phyloP scores from a whole-genome alignment of 2,113 vertebrate genomes.

The Budorcas taxicolor region DNA sequence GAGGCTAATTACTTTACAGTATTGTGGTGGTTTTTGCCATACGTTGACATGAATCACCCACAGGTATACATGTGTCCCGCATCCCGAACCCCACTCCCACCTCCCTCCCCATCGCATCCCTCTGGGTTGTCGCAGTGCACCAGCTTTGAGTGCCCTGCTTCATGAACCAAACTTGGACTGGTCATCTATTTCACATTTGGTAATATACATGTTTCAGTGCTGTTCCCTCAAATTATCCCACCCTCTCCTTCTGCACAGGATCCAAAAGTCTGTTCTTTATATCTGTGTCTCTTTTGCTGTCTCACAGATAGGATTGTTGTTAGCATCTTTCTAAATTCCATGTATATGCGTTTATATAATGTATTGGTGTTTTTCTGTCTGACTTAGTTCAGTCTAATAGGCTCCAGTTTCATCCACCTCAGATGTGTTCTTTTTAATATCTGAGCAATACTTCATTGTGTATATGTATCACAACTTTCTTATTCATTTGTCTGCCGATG shows the following conservation, averaged over 20 bases:
- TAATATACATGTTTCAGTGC: background rate
- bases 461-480: background rate
- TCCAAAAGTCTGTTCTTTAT: background rate
- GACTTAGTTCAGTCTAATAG: background rate
- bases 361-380: background rate
- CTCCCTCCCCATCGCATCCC: background rate
- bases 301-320: background rate
- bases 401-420: background rate
- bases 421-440: background rate
- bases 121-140: background rate
- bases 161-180: background rate
- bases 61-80: background rate
- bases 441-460: background rate
- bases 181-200: background rate
- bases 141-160: background rate
- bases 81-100: background rate
- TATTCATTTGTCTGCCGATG: background rate
- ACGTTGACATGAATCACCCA: background rate
- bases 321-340: background rate
- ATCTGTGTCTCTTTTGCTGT: background rate
- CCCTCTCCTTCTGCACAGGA: background rate
- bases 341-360: background rate
- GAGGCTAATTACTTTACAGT: background rate
- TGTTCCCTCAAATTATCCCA: background rate
- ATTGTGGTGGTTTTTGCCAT: background rate